Evolutionary conservation across 92 coral and sea anemone genomes (phyloP), one percentile per base, ranked within the genome.

Genomic region (Meandrina meandrites): DNA sequence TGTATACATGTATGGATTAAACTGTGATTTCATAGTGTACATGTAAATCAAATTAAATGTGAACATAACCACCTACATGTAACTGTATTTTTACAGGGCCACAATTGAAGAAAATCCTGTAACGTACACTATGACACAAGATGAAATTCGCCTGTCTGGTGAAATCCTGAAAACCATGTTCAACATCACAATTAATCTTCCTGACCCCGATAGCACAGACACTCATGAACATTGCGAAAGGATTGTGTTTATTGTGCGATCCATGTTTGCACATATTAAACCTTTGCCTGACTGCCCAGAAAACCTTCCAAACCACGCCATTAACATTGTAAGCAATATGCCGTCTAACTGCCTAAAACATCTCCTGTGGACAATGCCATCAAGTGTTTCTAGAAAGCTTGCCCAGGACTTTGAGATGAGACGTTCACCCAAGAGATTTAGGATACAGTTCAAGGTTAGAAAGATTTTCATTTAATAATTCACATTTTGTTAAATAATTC

Each of bases 161-260:
- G 99, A 97, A 85, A 95, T 92, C 82, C 90, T 97, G 71, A 97
- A 95, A 79, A 94, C 91, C 3, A 81, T 97, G 80, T 97, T 97
- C 83, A 97, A 97, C 84, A 83, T 97, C 50, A 95, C 98, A 60
- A 86, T 97, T 74, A 93, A 86, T 32, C 75, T 95, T 7, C 92
- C 91, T 54, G 93, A 91, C 28, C 92, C 91, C n/a, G 86, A 92
- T 11, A 92, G 88, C 40, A 79, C 91, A 24, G 92, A 95, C 83
- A 89, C 95, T 10, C 77, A 58, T 75, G 94, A 91, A 80, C 98
- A 94, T 70, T 93, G 96, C 37, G 91, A 95, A 48, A 94, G 97
- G 72, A 80, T 97, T 70, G 92, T 92, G 79, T 87, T 93, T 48
- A 91, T 95, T 75, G 86, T 86, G 27, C 92, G 98, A 73, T 88